Evolutionary conservation across 2,888 invertebrate species (phyloP), one percentile per base, ranked within the genome.

Genomic region (Volucella zonaria): DNA sequence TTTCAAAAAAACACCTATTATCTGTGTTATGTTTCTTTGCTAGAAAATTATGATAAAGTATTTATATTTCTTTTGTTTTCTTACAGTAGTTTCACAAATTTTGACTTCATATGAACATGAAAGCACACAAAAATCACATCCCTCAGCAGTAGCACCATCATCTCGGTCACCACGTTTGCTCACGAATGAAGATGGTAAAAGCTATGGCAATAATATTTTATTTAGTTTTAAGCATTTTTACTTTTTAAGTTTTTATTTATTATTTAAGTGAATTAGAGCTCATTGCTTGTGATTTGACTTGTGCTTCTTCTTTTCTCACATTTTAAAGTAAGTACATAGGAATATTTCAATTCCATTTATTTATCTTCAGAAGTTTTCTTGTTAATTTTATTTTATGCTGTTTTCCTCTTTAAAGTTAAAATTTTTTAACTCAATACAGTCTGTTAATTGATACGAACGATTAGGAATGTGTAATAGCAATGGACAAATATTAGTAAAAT

Each of bases 151-250:
- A 10, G 88, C 89, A 12, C 90, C 91, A 56, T 90, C 92, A 66
- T 89, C 89, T 11, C 89, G 89, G 68, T 89, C 92, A 64, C 90
- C 91, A n/a, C 90, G 91, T 90, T 88, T 89, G 47, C 88, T 90
- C 47, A 87, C 90, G 66, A 91, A 89, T 86, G 88, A 88, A 68
- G 87, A 87, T 10, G 56, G 62, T 4, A 23, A n/a, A n/a, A 12
- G 18, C 0, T 52, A 47, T 3, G 49, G 23, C 8, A 66, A 10
- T 1, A 45, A 18, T 43, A 45, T 61, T 31, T 52, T 40, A 51
- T 56, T 45, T 12, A 80, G 47, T 2, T 56, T 62, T 45, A 31
- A 47, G 3, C 38, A 43, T 14, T 51, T 76, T 58, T 67, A 51
- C 43, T 61, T 73, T 23, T 43, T 80, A 18, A 80, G 71, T 49